These are phyloP conservation scores for Cnemophilus loriae DNA, from an alignment of 2,113 vertebrate species.

Conservation along the genomic window DNA sequence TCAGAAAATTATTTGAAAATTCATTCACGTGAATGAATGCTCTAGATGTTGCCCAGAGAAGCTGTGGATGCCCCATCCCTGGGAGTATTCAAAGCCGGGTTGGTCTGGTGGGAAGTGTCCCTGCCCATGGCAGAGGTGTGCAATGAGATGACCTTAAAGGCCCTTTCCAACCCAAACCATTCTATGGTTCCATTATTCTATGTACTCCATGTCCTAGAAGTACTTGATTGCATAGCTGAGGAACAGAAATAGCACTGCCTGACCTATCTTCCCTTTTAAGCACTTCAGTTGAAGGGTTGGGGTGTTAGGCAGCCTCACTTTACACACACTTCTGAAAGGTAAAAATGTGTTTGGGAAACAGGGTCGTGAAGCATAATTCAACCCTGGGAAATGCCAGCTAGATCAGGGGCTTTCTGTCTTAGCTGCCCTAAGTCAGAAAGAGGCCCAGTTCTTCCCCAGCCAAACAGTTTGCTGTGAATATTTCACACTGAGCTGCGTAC, in stretches of 20 bases:
- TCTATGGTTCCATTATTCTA: neutral
- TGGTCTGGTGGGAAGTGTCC: neutral
- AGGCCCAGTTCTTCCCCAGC: neutral
- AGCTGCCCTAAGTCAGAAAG: neutral
- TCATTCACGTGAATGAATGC: neutral
- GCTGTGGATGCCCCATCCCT: neutral
- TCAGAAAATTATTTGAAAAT: neutral
- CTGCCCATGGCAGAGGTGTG: neutral
- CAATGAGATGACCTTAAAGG: neutral
- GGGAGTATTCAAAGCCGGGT: neutral
- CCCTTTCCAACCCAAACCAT: neutral
- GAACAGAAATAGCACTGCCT: neutral
- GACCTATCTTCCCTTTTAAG: neutral
- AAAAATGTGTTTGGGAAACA: neutral
- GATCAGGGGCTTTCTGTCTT: neutral
- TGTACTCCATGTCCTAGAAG: neutral
- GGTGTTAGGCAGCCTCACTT: neutral
- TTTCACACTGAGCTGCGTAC: neutral
- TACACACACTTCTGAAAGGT: neutral
- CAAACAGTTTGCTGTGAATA: neutral
- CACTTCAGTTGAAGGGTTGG: neutral
- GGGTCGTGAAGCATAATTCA: neutral
- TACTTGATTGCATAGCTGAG: neutral
- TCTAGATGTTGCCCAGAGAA: neutral
- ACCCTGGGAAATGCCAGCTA: neutral